Evolutionary conservation across 1,140 invertebrate genomes (phyloP).

Genomic region (Ceratitis capitata): DNA sequence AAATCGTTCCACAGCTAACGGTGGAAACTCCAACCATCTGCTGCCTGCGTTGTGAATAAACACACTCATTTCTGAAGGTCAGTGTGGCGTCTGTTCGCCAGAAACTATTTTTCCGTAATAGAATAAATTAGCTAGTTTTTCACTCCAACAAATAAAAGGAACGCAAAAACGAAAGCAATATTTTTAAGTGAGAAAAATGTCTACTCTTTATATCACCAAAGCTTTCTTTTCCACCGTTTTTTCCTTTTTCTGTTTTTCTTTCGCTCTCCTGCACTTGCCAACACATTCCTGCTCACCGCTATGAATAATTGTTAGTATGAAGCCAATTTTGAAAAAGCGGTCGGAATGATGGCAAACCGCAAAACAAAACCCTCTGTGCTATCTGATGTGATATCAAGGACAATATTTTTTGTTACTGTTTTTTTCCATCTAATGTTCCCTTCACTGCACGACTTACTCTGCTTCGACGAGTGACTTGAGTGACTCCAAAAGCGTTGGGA

Average conservation of each 20-base stretch:
- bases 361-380: neutral
- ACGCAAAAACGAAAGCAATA: neutral
- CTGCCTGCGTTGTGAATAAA: too few relatives aligned
- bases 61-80: neutral
- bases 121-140: neutral
- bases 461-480: neutral
- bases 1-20: too few relatives aligned
- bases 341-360: constrained; percentile 3
- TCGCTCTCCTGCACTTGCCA: neutral
- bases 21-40: too few relatives aligned
- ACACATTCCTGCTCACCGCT: neutral
- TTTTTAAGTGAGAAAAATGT: neutral
- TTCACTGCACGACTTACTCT: neutral
- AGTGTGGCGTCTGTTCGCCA: neutral
- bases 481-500: neutral
- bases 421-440: neutral
- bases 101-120: neutral
- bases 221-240: neutral
- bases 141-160: neutral
- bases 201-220: neutral
- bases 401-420: neutral
- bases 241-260: too few relatives aligned
- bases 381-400: constrained; percentile 17
- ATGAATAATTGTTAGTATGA: constrained; percentile 28
- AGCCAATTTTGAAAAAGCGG: constrained; percentile 17